Conservation (phyloP, 2,888 invertebrate species). For the Theretra japonica region DNA sequence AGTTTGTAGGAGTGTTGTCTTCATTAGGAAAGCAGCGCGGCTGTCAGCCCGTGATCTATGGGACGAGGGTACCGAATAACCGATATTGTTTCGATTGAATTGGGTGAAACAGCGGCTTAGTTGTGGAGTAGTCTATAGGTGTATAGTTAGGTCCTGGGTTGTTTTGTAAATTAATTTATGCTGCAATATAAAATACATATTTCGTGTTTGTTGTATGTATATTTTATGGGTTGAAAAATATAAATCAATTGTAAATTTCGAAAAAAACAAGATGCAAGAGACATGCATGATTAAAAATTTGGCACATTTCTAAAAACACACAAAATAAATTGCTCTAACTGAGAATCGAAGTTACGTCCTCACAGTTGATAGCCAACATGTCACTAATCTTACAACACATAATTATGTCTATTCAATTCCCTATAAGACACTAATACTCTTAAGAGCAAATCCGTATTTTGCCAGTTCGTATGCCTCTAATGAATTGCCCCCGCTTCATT, state of each 20-base stretch:
- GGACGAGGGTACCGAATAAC: conserved; percentile 40
- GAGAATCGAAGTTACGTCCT: not conserved
- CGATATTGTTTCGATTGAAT: conserved; percentile 52
- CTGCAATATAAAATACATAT: not conserved
- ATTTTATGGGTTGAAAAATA: no score
- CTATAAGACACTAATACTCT: conserved; percentile 20
- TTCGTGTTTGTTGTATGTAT: not conserved
- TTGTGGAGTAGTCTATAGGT: not conserved
- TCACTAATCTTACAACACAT: no score
- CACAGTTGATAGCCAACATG: no score
- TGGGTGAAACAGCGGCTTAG: conserved; percentile 28
- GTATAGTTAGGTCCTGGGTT: not conserved
- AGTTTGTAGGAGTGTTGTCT: conserved; percentile 79
- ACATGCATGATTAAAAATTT: no score
- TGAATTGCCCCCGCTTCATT: conserved; percentile 70
- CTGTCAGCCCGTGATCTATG: conserved; percentile 75
- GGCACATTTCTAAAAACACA: no score
- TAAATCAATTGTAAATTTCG: no score
- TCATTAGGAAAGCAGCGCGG: conserved; percentile 67
- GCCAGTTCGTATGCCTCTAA: conserved; percentile 47
- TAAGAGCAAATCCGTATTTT: conserved; percentile 37
- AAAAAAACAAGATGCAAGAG: no score
- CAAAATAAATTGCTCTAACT: not conserved
- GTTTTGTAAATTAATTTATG: not conserved
- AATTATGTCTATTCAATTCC: no score